Conservation (phyloP, 2,888 invertebrate genomes). For the Drosophila leonis region DNA sequence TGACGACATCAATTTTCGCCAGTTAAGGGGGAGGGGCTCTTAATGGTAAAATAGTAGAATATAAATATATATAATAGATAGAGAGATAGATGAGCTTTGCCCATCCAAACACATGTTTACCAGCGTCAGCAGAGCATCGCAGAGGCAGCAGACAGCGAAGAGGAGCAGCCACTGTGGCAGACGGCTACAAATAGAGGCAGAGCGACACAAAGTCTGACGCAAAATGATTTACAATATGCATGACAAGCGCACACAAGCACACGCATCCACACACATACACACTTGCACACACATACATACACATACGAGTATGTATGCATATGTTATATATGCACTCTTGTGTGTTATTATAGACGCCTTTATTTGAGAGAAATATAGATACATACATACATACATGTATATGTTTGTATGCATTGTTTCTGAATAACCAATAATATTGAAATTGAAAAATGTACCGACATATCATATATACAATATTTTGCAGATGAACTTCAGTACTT, state of each 20-base stretch:
- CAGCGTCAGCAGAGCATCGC: slow-evolving; percentile 77
- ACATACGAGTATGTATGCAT: no score
- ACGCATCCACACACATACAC: slow-evolving; percentile 10
- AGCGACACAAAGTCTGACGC: slow-evolving; percentile 65
- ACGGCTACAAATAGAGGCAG: slow-evolving; percentile 45
- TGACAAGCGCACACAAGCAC: slow-evolving; percentile 32
- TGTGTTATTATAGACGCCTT: not conserved
- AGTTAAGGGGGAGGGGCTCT: slow-evolving; percentile 17
- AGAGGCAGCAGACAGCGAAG: slow-evolving; percentile 70
- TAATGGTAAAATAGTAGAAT: slow-evolving; percentile 27
- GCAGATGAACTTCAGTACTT: not conserved
- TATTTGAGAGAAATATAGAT: not conserved
- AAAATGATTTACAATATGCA: slow-evolving; percentile 74
- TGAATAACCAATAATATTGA: not conserved
- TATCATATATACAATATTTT: no score
- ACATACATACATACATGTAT: not conserved
- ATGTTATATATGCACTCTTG: not conserved
- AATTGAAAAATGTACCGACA: not conserved
- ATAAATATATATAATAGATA: slow-evolving; percentile 49
- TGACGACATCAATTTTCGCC: slow-evolving; percentile 74
- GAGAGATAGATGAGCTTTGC: slow-evolving; percentile 10
- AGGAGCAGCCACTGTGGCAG: slow-evolving; percentile 53
- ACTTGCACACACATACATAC: slow-evolving; percentile 31
- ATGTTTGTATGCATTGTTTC: not conserved
- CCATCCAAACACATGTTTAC: slow-evolving; percentile 64